Base-by-base conservation (phyloP, 2,113 vertebrate genomes). In the Nanorana parkeri region DNA sequence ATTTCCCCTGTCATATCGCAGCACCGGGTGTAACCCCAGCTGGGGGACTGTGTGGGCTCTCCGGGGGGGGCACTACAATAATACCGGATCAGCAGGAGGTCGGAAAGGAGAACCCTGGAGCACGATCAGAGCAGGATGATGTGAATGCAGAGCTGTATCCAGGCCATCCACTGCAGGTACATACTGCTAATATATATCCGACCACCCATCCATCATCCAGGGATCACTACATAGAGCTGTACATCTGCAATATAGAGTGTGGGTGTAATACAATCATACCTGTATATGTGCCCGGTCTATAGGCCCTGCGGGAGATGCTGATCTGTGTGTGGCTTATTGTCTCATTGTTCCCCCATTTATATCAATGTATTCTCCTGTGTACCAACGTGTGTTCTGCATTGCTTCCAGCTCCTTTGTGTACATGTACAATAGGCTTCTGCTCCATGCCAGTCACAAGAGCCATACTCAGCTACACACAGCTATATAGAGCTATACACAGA, bases 101-200 rank as follows among this genome's bases (percentile, higher is more conserved):
- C n/a, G 47, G 72, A n/a, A n/a, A n/a, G 66, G 65, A 65, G 28
- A 20, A 17, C 23, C 17, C 7, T 24, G 75, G 41, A 55, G 8
- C 24, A 21, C 17, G 19, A 66, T 11, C 28, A 73, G 1, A 20
- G 7, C 20, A 80, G 47, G 78, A 65, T 64, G 79, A 72, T 64
- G 78, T 81, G 79, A 81, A 56, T 66, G 60, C 28, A 32, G 79
- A 32, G 60, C 68, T 55, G 41, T 10, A 23, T 23, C 61, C 20
- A 66, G 61, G 23, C 68, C 68, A 66, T 20, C 79, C 5, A 24
- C 24, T 63, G 69, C 80, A 82, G 80, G 80, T 82, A 82, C 41
- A 23, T 2, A 51, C 29, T 47, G 7, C n/a, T 66, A 41, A 23
- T 51, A 15, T n/a, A n/a, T n/a, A n/a, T n/a, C n/a, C 20, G 7